Conservation (phyloP, 2,888 invertebrate genomes). For the Orthosia incerta region DNA sequence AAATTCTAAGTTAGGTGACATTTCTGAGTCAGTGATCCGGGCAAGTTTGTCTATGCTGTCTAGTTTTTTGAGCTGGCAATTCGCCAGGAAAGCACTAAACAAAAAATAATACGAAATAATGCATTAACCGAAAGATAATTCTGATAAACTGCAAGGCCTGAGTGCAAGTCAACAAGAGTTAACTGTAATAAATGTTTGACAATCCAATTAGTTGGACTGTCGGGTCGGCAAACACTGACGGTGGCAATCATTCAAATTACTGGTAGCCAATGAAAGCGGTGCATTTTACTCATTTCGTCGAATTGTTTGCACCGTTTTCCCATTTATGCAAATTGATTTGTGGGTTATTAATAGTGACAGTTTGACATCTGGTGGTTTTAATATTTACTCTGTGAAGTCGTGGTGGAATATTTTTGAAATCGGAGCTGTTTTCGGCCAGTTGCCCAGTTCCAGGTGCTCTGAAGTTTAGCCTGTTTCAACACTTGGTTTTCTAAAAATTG, state of each 20-base stretch:
- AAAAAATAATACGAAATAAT: conserved; percentile 14
- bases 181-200: conserved; percentile 59
- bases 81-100: conserved; percentile 26
- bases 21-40: conserved; percentile 13
- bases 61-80: conserved; percentile 34
- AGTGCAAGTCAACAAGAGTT: conserved; percentile 47
- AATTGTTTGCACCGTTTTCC: conserved; percentile 51
- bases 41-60: conserved; percentile 18
- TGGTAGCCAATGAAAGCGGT: conserved; percentile 39
- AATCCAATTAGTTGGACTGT: conserved; percentile 60
- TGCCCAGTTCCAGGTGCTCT: background rate
- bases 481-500: too few species aligned
- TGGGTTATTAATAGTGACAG: conserved; percentile 26
- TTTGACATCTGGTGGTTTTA: conserved; percentile 31
- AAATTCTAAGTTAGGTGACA: conserved; percentile 5
- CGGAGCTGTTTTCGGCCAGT: background rate
- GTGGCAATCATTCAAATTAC: conserved; percentile 31
- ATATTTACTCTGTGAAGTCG: conserved; percentile 9
- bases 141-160: conserved; percentile 20
- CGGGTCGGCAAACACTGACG: conserved; percentile 33
- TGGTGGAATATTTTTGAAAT: background rate
- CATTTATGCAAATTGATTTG: conserved; percentile 55
- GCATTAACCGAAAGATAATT: conserved; percentile 19
- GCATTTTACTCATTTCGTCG: conserved; percentile 45
- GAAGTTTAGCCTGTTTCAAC: background rate